These are phyloP conservation scores for Tortrix viridana DNA, from an alignment of 2,888 invertebrate species.

Conservation along the genomic window DNA sequence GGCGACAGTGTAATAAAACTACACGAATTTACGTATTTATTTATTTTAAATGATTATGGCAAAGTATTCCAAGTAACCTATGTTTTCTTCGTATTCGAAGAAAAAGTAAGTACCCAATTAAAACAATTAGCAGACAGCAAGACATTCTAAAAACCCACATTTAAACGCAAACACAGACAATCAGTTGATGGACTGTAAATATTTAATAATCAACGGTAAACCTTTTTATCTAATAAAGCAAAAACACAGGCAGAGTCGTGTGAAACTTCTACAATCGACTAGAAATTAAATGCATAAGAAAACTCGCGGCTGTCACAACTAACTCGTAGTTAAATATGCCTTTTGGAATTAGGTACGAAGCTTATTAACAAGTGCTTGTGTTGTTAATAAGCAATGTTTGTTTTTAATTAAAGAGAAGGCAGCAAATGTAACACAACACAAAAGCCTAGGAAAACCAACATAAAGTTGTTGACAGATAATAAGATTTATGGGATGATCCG, in stretches of 20 bases:
- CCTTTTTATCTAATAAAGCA: slow-evolving; percentile 14
- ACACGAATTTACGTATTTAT: no score
- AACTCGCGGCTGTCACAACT: neutral
- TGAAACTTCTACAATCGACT: slow-evolving; percentile 12
- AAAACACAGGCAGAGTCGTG: slow-evolving; percentile 12
- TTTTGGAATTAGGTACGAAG: slow-evolving; percentile 1
- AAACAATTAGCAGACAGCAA: neutral
- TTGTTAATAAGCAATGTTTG: slow-evolving; percentile 9
- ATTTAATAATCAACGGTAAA: slow-evolving; percentile 20
- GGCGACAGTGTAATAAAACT: slow-evolving; percentile 10
- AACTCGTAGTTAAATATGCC: neutral
- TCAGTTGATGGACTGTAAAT: slow-evolving; percentile 19
- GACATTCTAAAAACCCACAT: neutral
- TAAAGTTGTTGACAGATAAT: slow-evolving; percentile 2
- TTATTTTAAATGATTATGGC: no score
- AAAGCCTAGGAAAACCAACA: slow-evolving; percentile 12
- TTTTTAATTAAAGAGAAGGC: slow-evolving; percentile 1
- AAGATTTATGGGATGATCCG: slow-evolving; percentile 13
- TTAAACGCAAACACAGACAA: slow-evolving; percentile 1
- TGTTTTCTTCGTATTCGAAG: neutral
- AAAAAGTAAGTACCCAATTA: neutral
- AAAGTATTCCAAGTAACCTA: neutral
- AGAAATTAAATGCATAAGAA: slow-evolving; percentile 1
- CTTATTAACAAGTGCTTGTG: neutral
- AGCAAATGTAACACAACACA: slow-evolving; percentile 9